Evolutionary conservation across 1,140 invertebrate genomes (phyloP).

Genomic region (Anastatus disparis): DNA sequence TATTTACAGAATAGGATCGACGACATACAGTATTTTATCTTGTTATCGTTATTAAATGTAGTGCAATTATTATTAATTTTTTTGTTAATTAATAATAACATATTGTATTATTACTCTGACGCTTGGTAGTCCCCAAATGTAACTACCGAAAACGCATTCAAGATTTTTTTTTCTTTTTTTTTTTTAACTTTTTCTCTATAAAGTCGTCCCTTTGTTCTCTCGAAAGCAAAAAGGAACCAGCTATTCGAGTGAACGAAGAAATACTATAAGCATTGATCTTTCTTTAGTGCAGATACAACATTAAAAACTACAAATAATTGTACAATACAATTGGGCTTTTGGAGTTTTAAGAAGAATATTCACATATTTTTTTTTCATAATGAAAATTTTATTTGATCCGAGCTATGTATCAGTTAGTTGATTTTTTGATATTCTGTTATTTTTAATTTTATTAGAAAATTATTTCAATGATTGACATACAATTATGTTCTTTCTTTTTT

Average conservation of each 20-base stretch:
- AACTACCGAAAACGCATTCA: background rate
- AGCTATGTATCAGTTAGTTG: background rate
- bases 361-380: background rate
- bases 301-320: constrained; percentile 13
- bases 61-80: constrained; percentile 50
- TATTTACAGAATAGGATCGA: constrained; percentile 40
- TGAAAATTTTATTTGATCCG: background rate
- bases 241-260: background rate
- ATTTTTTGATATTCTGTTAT: constrained; percentile 15
- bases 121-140: background rate
- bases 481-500: background rate
- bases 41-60: constrained; percentile 47
- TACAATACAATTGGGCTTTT: too few relatives aligned
- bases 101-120: constrained; percentile 36
- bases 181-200: background rate
- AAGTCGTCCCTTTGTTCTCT: background rate
- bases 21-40: constrained; percentile 46
- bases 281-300: too few relatives aligned
- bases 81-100: constrained; percentile 48
- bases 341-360: constrained; percentile 2
- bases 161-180: background rate
- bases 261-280: background rate
- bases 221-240: background rate
- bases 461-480: background rate
- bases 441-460: background rate